Conservation (phyloP, 2,888 invertebrate genomes). For the Zygogramma bicolorata region DNA sequence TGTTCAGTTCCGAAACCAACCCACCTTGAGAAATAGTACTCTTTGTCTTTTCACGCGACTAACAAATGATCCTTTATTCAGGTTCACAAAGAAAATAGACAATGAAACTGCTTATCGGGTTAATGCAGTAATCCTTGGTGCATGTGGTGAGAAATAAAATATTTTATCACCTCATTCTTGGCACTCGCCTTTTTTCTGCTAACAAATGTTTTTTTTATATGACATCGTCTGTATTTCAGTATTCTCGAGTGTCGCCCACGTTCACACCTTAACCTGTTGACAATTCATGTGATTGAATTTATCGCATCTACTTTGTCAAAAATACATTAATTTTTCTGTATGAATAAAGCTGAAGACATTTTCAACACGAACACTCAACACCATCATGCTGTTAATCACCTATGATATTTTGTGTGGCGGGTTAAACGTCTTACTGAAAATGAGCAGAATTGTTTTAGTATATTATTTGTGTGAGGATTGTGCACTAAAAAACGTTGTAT, state of each 20-base stretch:
- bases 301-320: background rate
- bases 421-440: too few relatives aligned
- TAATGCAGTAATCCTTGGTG: background rate
- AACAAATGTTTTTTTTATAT: constrained; percentile 2
- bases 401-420: too few relatives aligned
- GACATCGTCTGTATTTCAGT: background rate
- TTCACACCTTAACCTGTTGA: background rate
- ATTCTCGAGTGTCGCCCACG: background rate
- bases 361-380: background rate
- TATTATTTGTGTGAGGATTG: too few relatives aligned
- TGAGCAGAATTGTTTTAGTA: too few relatives aligned
- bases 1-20: background rate
- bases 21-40: background rate
- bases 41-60: background rate
- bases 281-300: background rate
- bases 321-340: background rate
- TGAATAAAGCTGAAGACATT: background rate
- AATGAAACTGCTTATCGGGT: background rate
- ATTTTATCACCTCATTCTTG: constrained; percentile 9
- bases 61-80: background rate
- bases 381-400: too few relatives aligned
- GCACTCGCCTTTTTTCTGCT: background rate
- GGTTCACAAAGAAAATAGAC: constrained; percentile 1
- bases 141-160: background rate
- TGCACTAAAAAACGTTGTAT: too few relatives aligned